phyloP scores from a whole-genome alignment of 1,140 invertebrate genomes.

The Holcopasites calliopsidis region DNA sequence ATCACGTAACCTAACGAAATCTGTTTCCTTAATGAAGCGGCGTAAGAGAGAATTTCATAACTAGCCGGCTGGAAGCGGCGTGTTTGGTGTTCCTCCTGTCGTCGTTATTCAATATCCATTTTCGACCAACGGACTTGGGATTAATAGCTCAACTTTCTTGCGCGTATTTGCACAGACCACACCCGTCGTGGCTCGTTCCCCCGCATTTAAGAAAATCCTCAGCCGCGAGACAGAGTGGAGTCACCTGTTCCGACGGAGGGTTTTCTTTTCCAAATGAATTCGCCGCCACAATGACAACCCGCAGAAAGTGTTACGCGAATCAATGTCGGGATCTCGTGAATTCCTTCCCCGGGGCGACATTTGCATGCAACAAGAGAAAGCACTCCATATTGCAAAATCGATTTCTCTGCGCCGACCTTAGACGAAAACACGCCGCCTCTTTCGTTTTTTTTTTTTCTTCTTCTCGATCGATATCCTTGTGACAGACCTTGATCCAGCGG shows the following conservation, averaged over 20 bases:
- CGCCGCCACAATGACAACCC: background rate
- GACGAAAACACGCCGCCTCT: background rate
- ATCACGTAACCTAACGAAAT: constrained; percentile 54
- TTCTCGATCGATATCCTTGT: background rate
- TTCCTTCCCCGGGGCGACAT: constrained; percentile 20
- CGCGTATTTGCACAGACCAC: no score
- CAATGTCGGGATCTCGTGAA: constrained; percentile 29
- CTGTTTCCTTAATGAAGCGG: constrained; percentile 30
- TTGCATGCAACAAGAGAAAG: constrained; percentile 34
- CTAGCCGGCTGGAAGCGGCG: background rate
- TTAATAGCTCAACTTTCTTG: background rate
- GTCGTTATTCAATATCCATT: constrained; percentile 2
- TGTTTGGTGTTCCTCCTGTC: constrained; percentile 35
- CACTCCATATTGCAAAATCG: constrained; percentile 37
- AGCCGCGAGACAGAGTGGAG: no score
- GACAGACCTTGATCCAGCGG: background rate
- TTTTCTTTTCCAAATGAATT: background rate
- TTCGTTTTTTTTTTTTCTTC: background rate
- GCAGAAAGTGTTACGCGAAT: constrained; percentile 24
- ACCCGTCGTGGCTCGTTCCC: no score
- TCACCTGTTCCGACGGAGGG: background rate
- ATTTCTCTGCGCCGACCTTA: constrained; percentile 25
- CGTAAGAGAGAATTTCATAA: constrained; percentile 48
- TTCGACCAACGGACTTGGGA: background rate
- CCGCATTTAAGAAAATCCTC: no score